phyloP scores from a whole-genome alignment of 2,113 vertebrate genomes.

The Rhinogobius similis region DNA sequence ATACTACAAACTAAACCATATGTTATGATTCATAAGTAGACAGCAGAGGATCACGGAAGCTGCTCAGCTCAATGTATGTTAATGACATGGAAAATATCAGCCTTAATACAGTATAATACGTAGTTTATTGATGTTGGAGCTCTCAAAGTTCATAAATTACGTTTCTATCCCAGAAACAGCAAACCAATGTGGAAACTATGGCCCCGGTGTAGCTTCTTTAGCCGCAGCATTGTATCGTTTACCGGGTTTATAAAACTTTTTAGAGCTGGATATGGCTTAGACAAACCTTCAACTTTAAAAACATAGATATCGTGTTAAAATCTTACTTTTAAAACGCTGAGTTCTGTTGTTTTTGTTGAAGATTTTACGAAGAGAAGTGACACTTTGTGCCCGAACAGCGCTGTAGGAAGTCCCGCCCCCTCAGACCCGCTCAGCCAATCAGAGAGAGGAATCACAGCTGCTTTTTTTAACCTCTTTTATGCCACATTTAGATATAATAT shows the following conservation, averaged over 20 bases:
- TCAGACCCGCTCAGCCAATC: conserved; percentile 45
- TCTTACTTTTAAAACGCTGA: conserved; percentile 63
- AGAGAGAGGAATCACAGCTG: conserved; percentile 13
- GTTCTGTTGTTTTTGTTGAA: conserved; percentile 64
- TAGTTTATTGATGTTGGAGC: background rate
- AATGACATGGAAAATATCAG: background rate
- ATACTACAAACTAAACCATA: background rate
- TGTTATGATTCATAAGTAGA: background rate
- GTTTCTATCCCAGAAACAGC: conserved; percentile 29
- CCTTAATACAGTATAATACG: background rate
- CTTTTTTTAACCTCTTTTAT: conserved; percentile 40
- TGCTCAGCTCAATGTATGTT: background rate
- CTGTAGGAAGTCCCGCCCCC: conserved; percentile 67
- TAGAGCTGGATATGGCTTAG: conserved; percentile 33
- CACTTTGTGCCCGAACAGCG: conserved; percentile 56
- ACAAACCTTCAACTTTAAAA: conserved; percentile 10
- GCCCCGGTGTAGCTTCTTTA: conserved; percentile 50
- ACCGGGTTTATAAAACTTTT: background rate
- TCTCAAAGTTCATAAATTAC: conserved; percentile 24
- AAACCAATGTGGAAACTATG: conserved; percentile 8
- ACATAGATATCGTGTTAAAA: conserved; percentile 11
- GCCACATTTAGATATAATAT: conserved; percentile 5
- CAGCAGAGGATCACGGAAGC: background rate
- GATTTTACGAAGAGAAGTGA: conserved; percentile 55
- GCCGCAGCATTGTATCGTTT: conserved; percentile 18